Conservation (phyloP, 2,888 invertebrate species). For the Formica aserva region DNA sequence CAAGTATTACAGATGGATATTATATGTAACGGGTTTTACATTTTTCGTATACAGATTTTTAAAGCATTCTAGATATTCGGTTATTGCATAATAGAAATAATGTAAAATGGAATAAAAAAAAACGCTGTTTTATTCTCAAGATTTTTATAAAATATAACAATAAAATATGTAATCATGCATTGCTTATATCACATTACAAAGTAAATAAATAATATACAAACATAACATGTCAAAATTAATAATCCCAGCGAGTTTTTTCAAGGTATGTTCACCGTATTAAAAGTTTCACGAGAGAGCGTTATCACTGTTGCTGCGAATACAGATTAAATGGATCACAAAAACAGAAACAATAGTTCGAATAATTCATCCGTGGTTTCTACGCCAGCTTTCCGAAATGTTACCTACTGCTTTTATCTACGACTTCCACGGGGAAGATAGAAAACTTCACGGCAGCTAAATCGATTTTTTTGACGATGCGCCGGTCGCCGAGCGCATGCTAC, state of each 20-base stretch:
- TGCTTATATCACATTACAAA: neutral
- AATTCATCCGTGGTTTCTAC: slow-evolving; percentile 27
- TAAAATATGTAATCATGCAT: neutral
- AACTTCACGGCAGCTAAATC: slow-evolving; percentile 45
- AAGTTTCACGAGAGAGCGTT: neutral
- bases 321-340: slow-evolving; percentile 20
- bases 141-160: slow-evolving; percentile 2
- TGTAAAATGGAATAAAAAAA: neutral
- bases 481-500: slow-evolving; percentile 26
- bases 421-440: slow-evolving; percentile 45
- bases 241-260: neutral
- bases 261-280: neutral
- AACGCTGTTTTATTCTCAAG: neutral
- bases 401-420: slow-evolving; percentile 38
- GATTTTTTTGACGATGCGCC: slow-evolving; percentile 52
- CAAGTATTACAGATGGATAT: slow-evolving; percentile 5
- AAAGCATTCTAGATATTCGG: neutral
- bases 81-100: neutral
- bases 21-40: neutral
- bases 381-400: slow-evolving; percentile 29
- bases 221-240: neutral
- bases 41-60: slow-evolving; percentile 9
- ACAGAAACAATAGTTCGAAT: slow-evolving; percentile 23
- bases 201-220: neutral
- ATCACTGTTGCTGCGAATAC: neutral